Evolutionary conservation across 2,888 invertebrate species (phyloP).

Genomic region (Euproctis similis): DNA sequence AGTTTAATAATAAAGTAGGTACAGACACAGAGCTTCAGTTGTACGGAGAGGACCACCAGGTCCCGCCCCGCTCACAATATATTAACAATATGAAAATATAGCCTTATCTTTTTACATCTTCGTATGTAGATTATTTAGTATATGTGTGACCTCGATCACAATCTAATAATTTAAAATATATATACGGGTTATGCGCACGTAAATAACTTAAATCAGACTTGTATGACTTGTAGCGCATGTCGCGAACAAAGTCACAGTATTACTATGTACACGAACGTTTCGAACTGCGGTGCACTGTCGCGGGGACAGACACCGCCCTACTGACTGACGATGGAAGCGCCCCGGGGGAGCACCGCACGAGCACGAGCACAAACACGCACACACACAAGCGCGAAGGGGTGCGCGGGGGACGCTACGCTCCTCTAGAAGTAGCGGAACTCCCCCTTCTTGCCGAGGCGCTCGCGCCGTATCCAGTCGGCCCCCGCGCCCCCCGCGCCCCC

Average conservation of each 20-base stretch:
- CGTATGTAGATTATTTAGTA: constrained; percentile 16
- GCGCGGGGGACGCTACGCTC: constrained; percentile 4
- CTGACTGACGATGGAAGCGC: constrained; percentile 9
- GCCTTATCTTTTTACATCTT: constrained; percentile 26
- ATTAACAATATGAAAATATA: constrained; percentile 29
- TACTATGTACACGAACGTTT: constrained; percentile 4
- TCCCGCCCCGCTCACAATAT: constrained; percentile 27
- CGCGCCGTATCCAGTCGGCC: constrained; percentile 86
- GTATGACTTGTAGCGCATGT: constrained; percentile 15
- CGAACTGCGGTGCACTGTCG: constrained; percentile 5
- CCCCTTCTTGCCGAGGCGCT: constrained; percentile 94
- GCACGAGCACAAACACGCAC: constrained; percentile 7
- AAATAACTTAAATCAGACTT: constrained; percentile 29
- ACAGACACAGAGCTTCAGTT: constrained; percentile 31
- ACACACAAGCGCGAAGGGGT: constrained; percentile 8
- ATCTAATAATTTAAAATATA: constrained; percentile 14
- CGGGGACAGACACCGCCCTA: too few relatives aligned
- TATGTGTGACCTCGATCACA: constrained; percentile 10
- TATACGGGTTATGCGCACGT: too few relatives aligned
- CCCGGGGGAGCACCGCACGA: constrained; percentile 1
- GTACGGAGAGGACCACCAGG: constrained; percentile 7
- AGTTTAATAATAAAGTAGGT: constrained; percentile 41
- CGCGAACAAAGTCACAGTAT: constrained; percentile 4
- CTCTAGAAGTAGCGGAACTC: constrained; percentile 93
- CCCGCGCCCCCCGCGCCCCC: constrained; percentile 44